Conservation (phyloP, 2,888 invertebrate species). For the Sinodicranocentrus sp. region DNA sequence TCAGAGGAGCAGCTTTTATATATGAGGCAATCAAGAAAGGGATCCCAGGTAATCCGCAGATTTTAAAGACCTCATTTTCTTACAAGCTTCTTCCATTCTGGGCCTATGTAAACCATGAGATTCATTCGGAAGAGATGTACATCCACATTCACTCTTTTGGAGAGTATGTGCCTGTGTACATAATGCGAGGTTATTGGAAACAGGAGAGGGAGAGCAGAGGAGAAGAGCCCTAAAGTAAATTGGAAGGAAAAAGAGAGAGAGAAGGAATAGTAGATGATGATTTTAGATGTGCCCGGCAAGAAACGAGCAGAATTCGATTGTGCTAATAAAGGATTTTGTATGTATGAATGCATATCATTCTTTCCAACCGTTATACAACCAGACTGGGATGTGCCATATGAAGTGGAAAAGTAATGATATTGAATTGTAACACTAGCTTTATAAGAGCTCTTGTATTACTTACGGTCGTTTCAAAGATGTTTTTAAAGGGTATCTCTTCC, state of each 20-base stretch:
- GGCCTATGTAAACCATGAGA: constrained; percentile 23
- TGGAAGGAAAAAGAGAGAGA: constrained; percentile 30
- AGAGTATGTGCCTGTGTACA: background rate
- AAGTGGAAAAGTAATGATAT: constrained; percentile 43
- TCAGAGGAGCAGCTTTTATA: no score
- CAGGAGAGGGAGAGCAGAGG: background rate
- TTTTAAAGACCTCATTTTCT: constrained; percentile 55
- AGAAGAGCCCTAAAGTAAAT: constrained; percentile 15
- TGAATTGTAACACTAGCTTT: constrained; percentile 4
- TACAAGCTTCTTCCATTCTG: constrained; percentile 56
- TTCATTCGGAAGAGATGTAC: constrained; percentile 20
- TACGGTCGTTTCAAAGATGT: background rate
- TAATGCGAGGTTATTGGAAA: constrained; percentile 23
- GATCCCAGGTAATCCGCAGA: constrained; percentile 56
- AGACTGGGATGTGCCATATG: constrained; percentile 7
- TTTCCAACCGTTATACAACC: no score
- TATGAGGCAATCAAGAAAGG: constrained; percentile 54
- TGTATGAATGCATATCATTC: constrained; percentile 41
- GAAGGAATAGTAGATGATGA: constrained; percentile 17
- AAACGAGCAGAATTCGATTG: constrained; percentile 37
- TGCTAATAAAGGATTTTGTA: constrained; percentile 49
- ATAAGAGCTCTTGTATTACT: background rate
- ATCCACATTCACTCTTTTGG: no score
- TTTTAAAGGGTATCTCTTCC: no score
- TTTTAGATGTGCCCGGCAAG: constrained; percentile 24